Evolutionary conservation across 53 echinoderm and acorn worm genomes (phyloP).

Genomic region (Zoroaster sp.): DNA sequence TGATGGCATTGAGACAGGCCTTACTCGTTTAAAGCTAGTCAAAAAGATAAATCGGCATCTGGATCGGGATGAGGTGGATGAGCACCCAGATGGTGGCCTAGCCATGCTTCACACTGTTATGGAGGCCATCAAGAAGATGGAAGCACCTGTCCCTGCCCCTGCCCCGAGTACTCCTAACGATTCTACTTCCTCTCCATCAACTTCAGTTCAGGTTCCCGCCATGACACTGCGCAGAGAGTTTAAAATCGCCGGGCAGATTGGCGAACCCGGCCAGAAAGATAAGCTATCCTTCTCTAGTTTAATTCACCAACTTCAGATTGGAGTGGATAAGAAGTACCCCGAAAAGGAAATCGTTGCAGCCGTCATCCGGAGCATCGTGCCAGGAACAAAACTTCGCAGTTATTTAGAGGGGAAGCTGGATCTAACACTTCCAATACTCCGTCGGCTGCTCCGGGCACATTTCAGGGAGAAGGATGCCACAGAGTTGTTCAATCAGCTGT

Average conservation of each 20-base stretch:
- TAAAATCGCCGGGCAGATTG: slow-evolving; percentile 49
- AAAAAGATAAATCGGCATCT: no score
- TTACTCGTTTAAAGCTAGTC: background rate
- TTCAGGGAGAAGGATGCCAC: no score
- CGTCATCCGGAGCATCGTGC: no score
- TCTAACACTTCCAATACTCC: no score
- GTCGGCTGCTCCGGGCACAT: no score
- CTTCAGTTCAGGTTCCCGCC: background rate
- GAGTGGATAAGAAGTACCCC: background rate
- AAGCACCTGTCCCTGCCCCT: no score
- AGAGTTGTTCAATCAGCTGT: no score
- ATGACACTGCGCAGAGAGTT: background rate
- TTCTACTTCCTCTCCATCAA: background rate
- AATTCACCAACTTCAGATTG: slow-evolving; percentile 23
- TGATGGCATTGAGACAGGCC: background rate
- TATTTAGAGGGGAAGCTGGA: no score
- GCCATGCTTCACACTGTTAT: background rate
- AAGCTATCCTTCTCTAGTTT: slow-evolving; percentile 33
- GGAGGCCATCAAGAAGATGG: background rate
- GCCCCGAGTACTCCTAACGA: background rate
- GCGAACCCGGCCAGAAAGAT: slow-evolving; percentile 61
- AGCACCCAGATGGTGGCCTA: background rate
- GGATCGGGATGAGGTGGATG: background rate
- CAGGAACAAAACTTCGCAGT: no score
- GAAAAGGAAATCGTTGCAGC: background rate